Conservation (phyloP, 64 coral and sea anemone genomes). For the Pachyseris speciosa region DNA sequence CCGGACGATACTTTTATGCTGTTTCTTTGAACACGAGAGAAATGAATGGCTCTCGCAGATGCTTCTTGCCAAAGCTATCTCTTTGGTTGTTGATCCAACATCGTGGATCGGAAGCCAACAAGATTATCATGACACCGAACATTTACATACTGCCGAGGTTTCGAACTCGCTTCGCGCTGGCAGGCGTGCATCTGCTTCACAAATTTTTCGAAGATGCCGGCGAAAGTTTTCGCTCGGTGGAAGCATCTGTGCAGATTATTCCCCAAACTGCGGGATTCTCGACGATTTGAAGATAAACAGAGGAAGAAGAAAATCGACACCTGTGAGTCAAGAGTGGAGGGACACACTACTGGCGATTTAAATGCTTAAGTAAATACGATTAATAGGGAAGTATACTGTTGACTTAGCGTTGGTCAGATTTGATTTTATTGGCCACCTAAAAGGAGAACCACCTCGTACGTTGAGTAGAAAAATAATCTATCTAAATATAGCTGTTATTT, state of each 20-base stretch:
- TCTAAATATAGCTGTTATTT: no score
- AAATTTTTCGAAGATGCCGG: background rate
- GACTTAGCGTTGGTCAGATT: no score
- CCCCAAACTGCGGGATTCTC: background rate
- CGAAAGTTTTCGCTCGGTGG: background rate
- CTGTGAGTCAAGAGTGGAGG: no score
- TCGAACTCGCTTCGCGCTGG: no score
- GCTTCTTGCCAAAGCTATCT: conserved; percentile 78
- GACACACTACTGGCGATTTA: no score
- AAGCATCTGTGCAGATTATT: background rate
- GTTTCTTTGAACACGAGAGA: conserved; percentile 63
- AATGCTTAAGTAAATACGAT: no score
- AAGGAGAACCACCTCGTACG: no score
- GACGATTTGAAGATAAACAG: background rate
- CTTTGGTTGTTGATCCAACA: conserved; percentile 49
- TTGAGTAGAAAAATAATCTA: no score
- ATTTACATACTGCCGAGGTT: background rate
- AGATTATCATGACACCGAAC: background rate
- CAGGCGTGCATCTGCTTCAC: background rate
- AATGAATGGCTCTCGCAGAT: conserved; percentile 85
- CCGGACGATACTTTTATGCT: conserved; percentile 64
- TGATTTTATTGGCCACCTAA: no score
- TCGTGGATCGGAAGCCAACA: conserved; percentile 49
- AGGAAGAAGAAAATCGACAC: no score
- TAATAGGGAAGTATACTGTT: no score